Evolutionary conservation across 1,140 invertebrate species (phyloP).

Genomic region (Ips typographus): DNA sequence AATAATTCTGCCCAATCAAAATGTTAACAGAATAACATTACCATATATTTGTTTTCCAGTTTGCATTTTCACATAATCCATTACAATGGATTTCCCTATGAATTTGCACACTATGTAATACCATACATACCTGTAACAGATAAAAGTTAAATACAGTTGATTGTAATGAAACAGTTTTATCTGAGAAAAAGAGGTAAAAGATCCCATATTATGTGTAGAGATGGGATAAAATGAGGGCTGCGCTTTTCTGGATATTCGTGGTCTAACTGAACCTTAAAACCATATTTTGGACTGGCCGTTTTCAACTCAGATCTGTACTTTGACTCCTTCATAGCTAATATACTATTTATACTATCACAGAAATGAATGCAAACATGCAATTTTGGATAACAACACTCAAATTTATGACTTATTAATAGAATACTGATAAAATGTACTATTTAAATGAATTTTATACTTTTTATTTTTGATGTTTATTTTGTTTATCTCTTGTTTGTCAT

Average conservation of each 20-base stretch:
- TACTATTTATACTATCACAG: too few relatives aligned
- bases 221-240: slow-evolving; percentile 65
- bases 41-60: slow-evolving; percentile 75
- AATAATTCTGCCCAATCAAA: slow-evolving; percentile 5
- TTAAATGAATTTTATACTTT: too few relatives aligned
- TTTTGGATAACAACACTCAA: too few relatives aligned
- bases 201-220: slow-evolving; percentile 65
- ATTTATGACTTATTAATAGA: too few relatives aligned
- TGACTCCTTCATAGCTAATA: not conserved
- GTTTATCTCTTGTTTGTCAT: too few relatives aligned
- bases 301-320: slow-evolving; percentile 2
- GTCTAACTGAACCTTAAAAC: slow-evolving; percentile 71
- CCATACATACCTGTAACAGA: slow-evolving; percentile 63
- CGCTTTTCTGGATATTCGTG: slow-evolving; percentile 75
- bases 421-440: too few relatives aligned
- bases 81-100: slow-evolving; percentile 63
- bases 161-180: slow-evolving; percentile 49
- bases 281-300: slow-evolving; percentile 57
- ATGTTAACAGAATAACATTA: slow-evolving; percentile 39
- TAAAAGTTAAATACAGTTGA: not conserved
- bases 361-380: too few relatives aligned
- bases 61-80: slow-evolving; percentile 68
- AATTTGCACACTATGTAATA: slow-evolving; percentile 63
- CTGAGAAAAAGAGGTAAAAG: slow-evolving; percentile 64
- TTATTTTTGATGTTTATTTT: too few relatives aligned